Conservation (phyloP, 2,113 vertebrate species). For the Puntigrus tetrazona region DNA sequence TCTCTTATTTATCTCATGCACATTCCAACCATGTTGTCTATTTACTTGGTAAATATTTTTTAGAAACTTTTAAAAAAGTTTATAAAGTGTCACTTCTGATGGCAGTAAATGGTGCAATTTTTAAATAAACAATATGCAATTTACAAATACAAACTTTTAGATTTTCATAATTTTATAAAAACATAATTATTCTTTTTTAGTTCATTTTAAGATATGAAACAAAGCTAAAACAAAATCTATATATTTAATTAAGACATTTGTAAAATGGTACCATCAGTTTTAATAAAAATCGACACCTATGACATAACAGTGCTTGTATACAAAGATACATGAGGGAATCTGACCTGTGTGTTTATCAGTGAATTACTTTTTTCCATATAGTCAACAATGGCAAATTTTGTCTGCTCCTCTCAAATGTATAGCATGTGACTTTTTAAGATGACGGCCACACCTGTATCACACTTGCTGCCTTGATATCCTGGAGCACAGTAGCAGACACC, state of each 20-base stretch:
- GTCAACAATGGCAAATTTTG: not conserved
- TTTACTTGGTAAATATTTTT: not conserved
- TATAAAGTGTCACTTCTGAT: not conserved
- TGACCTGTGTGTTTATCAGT: not conserved
- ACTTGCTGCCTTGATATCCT: slow-evolving; percentile 78
- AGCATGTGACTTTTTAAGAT: not conserved
- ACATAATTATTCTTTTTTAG: not conserved
- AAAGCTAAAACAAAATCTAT: not conserved
- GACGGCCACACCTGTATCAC: slow-evolving; percentile 77
- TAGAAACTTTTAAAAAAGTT: not conserved
- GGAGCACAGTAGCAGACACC: slow-evolving; percentile 83
- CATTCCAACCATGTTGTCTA: not conserved
- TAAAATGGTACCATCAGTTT: not conserved
- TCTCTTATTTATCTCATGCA: not conserved
- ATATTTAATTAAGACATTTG: not conserved
- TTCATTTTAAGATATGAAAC: not conserved
- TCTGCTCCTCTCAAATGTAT: not conserved
- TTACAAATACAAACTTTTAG: not conserved
- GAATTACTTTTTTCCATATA: not conserved
- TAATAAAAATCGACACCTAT: not conserved
- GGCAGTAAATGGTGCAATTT: not conserved
- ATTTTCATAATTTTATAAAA: not conserved
- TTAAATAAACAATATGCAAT: no score
- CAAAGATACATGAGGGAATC: not conserved
- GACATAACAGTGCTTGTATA: not conserved